A percentile compares a stretch with the other conserved stretches of the same genome.
Conservation (phyloP, 2,797 vertebrate species). For the Xenentodon cancila region DNA sequence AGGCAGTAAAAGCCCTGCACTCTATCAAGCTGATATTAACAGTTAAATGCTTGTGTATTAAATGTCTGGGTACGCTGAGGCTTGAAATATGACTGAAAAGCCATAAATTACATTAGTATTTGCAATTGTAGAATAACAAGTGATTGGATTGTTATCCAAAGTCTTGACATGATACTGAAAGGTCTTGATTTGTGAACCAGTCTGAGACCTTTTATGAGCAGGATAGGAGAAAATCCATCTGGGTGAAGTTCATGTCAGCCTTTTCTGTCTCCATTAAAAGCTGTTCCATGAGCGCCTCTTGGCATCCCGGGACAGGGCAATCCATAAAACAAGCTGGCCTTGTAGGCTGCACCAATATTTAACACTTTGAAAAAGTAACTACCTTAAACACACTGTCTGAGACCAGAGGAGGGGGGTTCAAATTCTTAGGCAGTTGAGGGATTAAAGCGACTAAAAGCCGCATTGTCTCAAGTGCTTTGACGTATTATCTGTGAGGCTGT, state of each 20-base stretch:
- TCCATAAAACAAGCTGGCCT: slow-evolving; percentile 73
- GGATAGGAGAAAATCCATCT: slow-evolving; percentile 83
- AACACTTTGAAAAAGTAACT: slow-evolving; percentile 77
- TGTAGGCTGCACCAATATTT: slow-evolving; percentile 68
- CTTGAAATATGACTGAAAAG: slow-evolving; percentile 71
- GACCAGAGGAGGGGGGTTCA: slow-evolving; percentile 40
- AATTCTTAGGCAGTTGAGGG: slow-evolving; percentile 59
- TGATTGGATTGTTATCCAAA: slow-evolving; percentile 74
- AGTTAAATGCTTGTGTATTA: slow-evolving; percentile 67
- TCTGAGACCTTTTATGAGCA: slow-evolving; percentile 81
- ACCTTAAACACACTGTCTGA: slow-evolving; percentile 76
- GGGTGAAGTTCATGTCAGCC: slow-evolving; percentile 81
- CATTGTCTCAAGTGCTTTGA: slow-evolving; percentile 65
- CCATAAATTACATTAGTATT: slow-evolving; percentile 81
- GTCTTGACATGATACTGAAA: slow-evolving; percentile 80
- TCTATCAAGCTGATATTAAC: slow-evolving; percentile 76
- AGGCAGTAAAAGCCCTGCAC: slow-evolving; percentile 62
- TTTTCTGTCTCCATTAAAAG: slow-evolving; percentile 75
- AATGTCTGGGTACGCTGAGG: slow-evolving; percentile 72
- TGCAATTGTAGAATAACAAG: slow-evolving; percentile 84
- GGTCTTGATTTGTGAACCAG: slow-evolving; percentile 86
- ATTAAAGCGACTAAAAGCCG: slow-evolving; percentile 69
- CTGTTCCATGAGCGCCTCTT: slow-evolving; percentile 73
- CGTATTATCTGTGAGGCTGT: slow-evolving; percentile 71
- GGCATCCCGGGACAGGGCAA: slow-evolving; percentile 70